Percentiles rank a stretch among this genome's conserved stretches.
Evolutionary conservation across 2,113 vertebrate genomes (phyloP).

Genomic region (Gobiocypris rarus): DNA sequence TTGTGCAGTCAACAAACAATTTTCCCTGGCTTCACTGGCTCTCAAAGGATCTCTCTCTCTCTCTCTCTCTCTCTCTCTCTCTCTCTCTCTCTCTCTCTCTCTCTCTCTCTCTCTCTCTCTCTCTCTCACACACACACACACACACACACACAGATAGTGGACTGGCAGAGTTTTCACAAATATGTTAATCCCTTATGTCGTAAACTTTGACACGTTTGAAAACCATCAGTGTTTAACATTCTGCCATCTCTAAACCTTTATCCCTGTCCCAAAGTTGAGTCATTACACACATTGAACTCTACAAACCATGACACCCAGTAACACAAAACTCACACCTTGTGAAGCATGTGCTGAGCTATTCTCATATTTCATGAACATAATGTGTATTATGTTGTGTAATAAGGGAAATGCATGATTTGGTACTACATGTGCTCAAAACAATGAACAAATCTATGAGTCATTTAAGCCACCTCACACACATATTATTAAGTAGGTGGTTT

Average conservation of each 20-base stretch:
- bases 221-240: slow-evolving; percentile 15
- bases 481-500: slow-evolving; percentile 46
- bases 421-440: slow-evolving; percentile 26
- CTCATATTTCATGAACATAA: slow-evolving; percentile 38
- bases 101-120: slow-evolving; percentile 65
- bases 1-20: slow-evolving; percentile 85
- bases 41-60: slow-evolving; percentile 77
- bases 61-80: slow-evolving; percentile 71
- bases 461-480: slow-evolving; percentile 20
- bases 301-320: slow-evolving; percentile 13
- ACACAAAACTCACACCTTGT: not conserved
- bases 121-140: slow-evolving; percentile 37
- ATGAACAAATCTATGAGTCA: slow-evolving; percentile 37
- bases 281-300: not conserved
- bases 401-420: slow-evolving; percentile 41
- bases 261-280: not conserved
- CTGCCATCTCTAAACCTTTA: not conserved
- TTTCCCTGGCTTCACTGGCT: slow-evolving; percentile 82
- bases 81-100: slow-evolving; percentile 69
- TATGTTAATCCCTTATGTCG: slow-evolving; percentile 70
- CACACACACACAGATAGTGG: slow-evolving; percentile 78
- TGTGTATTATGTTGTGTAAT: slow-evolving; percentile 28
- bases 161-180: slow-evolving; percentile 77
- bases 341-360: slow-evolving; percentile 16
- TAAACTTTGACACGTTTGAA: slow-evolving; percentile 30